Base-by-base conservation (phyloP, 2,797 vertebrate genomes). In the Lindbergichthys nudifrons region DNA sequence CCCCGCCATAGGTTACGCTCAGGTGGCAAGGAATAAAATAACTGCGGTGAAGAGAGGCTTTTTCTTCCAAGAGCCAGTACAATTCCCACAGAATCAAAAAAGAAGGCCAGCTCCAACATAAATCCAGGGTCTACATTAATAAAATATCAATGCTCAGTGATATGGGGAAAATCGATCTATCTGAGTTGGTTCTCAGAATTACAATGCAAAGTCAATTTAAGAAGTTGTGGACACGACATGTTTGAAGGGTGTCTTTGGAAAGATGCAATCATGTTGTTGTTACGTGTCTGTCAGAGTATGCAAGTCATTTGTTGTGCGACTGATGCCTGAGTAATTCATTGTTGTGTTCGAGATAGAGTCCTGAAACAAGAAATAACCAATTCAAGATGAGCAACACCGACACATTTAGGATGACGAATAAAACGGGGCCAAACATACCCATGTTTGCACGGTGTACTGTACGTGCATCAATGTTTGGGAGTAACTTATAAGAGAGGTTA, bases 11-110 rank as follows among this genome's bases (percentile, higher is more conserved):
- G 90, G 90, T 91, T 92, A 92, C 80, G 87, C 91, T 91, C 85
- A 92, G 84, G 86, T 90, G 87, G 87, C 73, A 85, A 75, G 73
- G 85, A 86, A 89, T 93, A 90, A 90, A 92, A 89, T 91, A 91
- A 90, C 78, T 87, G 84, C 79, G 83, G 78, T 84, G 87, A 91
- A 90, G 83, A 83, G 80, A 82, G 73, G 57, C 77, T 74, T 85
- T 89, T 79, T 80, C 75, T 65, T 75, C 65, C 30, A 52, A 76
- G 77, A 81, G 83, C 79, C 79, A 80, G 83, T 79, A 83, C 75
- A 67, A 81, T 81, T 88, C 75, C 73, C 41, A 81, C 69, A 69
- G 69, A 90, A 85, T 87, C 73, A 82, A 81, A 88, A 87, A 83
- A 78, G 70, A 78, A 51, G 80, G 64, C 65, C 65, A 13, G 62